A percentile compares a stretch with the other conserved stretches of the same genome.
These are phyloP conservation scores for Panzeria rudis DNA, from an alignment of 2,888 invertebrate species.

Conservation along the genomic window DNA sequence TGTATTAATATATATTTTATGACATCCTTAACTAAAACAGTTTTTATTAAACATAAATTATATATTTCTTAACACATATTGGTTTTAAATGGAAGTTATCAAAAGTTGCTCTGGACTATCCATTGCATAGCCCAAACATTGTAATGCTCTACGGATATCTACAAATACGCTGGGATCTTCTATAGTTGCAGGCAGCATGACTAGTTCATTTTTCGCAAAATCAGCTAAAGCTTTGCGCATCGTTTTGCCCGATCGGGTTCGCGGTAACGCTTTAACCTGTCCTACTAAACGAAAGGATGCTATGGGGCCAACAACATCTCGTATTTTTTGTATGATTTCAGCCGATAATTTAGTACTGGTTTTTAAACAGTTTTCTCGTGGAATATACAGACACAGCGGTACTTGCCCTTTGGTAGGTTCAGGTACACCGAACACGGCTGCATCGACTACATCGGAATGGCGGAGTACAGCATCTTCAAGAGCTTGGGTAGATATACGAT, in stretches of 20 bases:
- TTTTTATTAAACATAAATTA: slow-evolving; percentile 7
- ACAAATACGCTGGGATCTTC: slow-evolving; percentile 93
- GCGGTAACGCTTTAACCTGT: slow-evolving; percentile 91
- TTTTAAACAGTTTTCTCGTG: slow-evolving; percentile 84
- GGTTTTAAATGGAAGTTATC: slow-evolving; percentile 66
- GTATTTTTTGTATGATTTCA: slow-evolving; percentile 82
- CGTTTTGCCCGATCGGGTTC: slow-evolving; percentile 91
- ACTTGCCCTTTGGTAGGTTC: slow-evolving; percentile 95
- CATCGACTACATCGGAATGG: slow-evolving; percentile 94
- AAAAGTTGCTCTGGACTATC: slow-evolving; percentile 87
- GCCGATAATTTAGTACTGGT: slow-evolving; percentile 81
- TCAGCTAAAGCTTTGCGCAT: slow-evolving; percentile 93
- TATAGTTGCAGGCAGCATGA: slow-evolving; percentile 93
- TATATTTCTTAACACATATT: background rate
- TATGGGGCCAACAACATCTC: slow-evolving; percentile 87
- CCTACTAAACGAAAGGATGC: slow-evolving; percentile 93
- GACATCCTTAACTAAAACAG: slow-evolving; percentile 1
- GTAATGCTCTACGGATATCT: slow-evolving; percentile 90
- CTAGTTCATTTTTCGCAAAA: slow-evolving; percentile 91
- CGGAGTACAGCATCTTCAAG: slow-evolving; percentile 94
- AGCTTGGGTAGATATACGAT: slow-evolving; percentile 94
- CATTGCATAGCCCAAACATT: slow-evolving; percentile 90
- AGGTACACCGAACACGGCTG: slow-evolving; percentile 95
- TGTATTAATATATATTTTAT: background rate
- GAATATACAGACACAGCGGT: slow-evolving; percentile 93